Evolutionary conservation across 1,140 invertebrate species (phyloP), one percentile per base, ranked within the genome.

Genomic region (Eupeodes corollae): DNA sequence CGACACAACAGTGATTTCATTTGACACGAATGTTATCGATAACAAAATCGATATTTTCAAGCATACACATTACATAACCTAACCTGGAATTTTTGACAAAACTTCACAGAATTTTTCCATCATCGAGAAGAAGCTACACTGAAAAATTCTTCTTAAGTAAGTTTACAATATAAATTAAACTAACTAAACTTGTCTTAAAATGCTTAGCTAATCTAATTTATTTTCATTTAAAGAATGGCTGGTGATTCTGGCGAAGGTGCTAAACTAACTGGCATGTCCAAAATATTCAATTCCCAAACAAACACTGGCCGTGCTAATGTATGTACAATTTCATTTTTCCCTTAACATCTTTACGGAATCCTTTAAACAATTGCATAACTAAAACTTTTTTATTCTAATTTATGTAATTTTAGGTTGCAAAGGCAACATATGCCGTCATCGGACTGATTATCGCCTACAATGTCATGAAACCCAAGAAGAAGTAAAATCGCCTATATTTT

Each of bases 231-330:
- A 5, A 26, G 21, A 56, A 84, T 84, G 79, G 80, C 82, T 54
- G 80, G 80, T 56, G 80, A 79, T 58, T 67, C 73, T 52, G 80
- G 72, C 59, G 75, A 70, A 70, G 76, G 61, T 60, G 68, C 44
- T 65, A 75, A 76, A 70, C 71, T 75, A 52, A 75, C 72, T 57
- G 79, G 73, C 51, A 56, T 77, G 61, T 73, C 67, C 55, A 77
- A 74, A 73, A 75, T 74, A 71, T 85, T 76, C 62, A 80, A 79
- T 70, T 75, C 73, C 53, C 52, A 68, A 35, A 80, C 78, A 32
- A 71, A 79, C 64, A 65, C 61, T 65, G 77, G 82, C 58, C 69
- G 80, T 70, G 75, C 82, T 55, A 75, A 80, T 68, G 77, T 84
- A 75, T 75, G 80, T 76, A 46, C 13, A 34, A 14, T 46, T 40